Evolutionary conservation across 2,113 vertebrate genomes (phyloP).

Genomic region (Cygnus atratus): DNA sequence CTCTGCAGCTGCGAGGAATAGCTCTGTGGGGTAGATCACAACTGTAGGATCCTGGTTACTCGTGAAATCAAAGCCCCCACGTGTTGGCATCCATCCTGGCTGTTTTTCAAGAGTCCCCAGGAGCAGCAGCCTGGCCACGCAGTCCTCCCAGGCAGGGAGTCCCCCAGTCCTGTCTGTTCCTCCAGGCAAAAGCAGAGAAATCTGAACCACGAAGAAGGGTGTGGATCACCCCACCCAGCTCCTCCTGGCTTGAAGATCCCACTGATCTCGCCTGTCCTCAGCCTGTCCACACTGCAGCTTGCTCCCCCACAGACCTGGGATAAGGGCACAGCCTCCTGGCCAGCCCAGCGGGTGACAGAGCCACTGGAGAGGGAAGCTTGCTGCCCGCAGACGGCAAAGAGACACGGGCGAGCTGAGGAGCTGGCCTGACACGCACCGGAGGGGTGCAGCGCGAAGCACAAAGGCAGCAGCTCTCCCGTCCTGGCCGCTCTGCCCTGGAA

Average conservation of each 20-base stretch:
- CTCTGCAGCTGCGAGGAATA: background rate
- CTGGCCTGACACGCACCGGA: background rate
- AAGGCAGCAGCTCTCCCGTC: slow-evolving; percentile 10
- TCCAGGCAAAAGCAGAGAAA: background rate
- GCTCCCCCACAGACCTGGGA: fast-evolving
- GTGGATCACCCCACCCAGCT: background rate
- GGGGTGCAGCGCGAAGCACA: background rate
- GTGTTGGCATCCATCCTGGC: background rate
- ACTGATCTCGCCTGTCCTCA: background rate
- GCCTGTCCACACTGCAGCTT: background rate
- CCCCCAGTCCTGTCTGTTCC: background rate
- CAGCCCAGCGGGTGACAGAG: background rate
- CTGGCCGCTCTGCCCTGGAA: slow-evolving; percentile 43
- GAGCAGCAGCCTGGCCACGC: background rate
- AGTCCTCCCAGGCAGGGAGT: background rate
- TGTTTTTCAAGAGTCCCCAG: background rate
- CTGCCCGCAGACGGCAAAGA: fast-evolving
- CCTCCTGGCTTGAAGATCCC: background rate
- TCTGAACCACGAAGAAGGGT: background rate
- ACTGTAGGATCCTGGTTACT: background rate
- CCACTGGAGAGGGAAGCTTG: background rate
- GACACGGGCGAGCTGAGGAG: background rate
- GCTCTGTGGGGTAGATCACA: background rate
- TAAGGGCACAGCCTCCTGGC: background rate
- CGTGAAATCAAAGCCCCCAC: background rate